Conservation (phyloP, 2,113 vertebrate genomes). For the Grus americana region DNA sequence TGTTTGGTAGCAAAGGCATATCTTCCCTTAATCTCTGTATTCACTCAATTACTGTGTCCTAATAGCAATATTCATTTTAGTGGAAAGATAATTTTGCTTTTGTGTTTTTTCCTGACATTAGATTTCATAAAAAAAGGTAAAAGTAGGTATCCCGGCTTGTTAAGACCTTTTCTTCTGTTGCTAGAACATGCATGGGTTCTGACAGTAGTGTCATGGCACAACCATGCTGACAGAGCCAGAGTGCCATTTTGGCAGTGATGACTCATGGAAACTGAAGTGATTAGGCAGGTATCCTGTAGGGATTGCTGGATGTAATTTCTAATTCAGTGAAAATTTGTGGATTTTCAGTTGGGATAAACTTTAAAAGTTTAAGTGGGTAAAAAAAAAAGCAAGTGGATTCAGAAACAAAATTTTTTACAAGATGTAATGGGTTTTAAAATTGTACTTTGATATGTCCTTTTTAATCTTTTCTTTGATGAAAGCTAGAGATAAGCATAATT, state of each 20-base stretch:
- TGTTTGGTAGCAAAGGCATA: not conserved
- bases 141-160: not conserved
- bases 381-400: not conserved
- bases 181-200: not conserved
- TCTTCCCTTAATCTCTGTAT: not conserved
- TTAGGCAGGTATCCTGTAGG: not conserved
- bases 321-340: not conserved
- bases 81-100: not conserved
- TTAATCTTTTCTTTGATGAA: not conserved
- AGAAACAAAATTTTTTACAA: not conserved
- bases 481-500: not conserved
- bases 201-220: not conserved
- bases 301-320: not conserved
- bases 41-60: not conserved
- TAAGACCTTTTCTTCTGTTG: not conserved
- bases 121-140: not conserved
- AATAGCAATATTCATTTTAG: not conserved
- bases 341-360: not conserved
- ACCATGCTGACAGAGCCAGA: accelerated
- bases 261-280: not conserved
- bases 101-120: not conserved
- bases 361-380: not conserved
- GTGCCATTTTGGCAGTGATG: not conserved
- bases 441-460: not conserved
- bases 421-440: not conserved